Evolutionary conservation across 1,140 invertebrate species (phyloP), one percentile per base, ranked within the genome.

Genomic region (Oreohelix idahoensis): DNA sequence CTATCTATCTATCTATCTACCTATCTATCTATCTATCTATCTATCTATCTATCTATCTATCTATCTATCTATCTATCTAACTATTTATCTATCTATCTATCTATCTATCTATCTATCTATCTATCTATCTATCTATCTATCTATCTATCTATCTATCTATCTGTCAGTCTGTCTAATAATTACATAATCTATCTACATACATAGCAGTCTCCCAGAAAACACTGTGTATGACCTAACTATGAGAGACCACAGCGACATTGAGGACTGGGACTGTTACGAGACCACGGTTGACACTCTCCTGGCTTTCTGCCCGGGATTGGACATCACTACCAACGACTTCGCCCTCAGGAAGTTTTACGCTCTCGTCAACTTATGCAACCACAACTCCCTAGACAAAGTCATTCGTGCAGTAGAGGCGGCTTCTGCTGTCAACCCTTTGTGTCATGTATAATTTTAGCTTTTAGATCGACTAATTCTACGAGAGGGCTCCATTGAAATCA

Each of bases 321-420:
- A 70, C 79, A 32, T 71, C 36, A 71, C 36, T 29, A 83, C 93
- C 91, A 91, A 93, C 88, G 90, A 91, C 32, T 93, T 93, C 86
- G 93, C 92, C 35, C 83, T 94, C 63, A 90, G 92, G 73, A 91
- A 93, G 63, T 87, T 93, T 45, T 93, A 93, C 86, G 87, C 91
- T 10, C 89, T 94, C 78, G 92, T 93, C 26, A 94, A 94, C 86
- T 81, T 94, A 45, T 94, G 94, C 86, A 92, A 94, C 79, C 0
- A 71, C 66, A 70, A 80, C 79, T 11, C 17, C 8, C 1, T 15
- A 20, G 70, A 36, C 49, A 86, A 82, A 23, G 84, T 87, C 36
- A 78, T 90, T 32, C 23, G 78, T 2, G 58, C 71, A 17, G 79
- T 85, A 20, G 86, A 75, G 13, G 87, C 88, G 15, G 71, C 86